Evolutionary conservation across 2,797 vertebrate species (phyloP).

Genomic region (Helostoma temminkii): DNA sequence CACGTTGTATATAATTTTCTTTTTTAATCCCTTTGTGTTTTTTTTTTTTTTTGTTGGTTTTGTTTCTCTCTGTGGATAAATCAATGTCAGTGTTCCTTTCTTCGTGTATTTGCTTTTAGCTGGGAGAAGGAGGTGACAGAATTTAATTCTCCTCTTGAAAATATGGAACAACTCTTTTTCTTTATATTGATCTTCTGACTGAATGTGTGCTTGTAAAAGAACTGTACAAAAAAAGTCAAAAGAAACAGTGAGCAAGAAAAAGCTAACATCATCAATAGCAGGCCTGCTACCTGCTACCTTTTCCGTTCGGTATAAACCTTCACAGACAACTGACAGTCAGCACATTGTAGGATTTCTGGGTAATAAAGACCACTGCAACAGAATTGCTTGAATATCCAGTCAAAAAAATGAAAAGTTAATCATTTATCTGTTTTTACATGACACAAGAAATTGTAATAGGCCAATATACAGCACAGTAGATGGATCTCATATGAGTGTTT

Average conservation of each 20-base stretch:
- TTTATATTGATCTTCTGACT: slow-evolving; percentile 53
- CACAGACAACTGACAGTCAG: not conserved
- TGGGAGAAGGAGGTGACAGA: slow-evolving; percentile 34
- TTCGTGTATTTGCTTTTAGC: slow-evolving; percentile 11
- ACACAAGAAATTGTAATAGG: slow-evolving; percentile 8
- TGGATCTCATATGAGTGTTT: slow-evolving; percentile 14
- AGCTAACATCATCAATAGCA: slow-evolving; percentile 42
- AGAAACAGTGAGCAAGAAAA: slow-evolving; percentile 24
- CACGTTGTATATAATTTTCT: not conserved
- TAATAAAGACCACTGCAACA: slow-evolving; percentile 11
- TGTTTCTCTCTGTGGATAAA: slow-evolving; percentile 33
- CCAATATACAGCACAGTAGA: slow-evolving; percentile 1
- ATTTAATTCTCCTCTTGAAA: slow-evolving; percentile 51
- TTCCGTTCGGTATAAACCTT: slow-evolving; percentile 2
- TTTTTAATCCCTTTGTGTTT: not conserved
- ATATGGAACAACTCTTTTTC: slow-evolving; percentile 47
- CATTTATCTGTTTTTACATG: not conserved
- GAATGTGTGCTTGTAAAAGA: slow-evolving; percentile 33
- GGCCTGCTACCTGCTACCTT: slow-evolving; percentile 17
- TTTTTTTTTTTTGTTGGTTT: too few relatives aligned
- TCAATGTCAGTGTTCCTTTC: slow-evolving; percentile 42
- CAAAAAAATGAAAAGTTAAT: slow-evolving; percentile 5
- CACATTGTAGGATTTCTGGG: slow-evolving; percentile 9
- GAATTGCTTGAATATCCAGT: not conserved
- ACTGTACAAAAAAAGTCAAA: slow-evolving; percentile 32